These are phyloP conservation scores for Calyptommatus sinebrachiatus DNA, from an alignment of 2,113 vertebrate species.

Conservation along the genomic window DNA sequence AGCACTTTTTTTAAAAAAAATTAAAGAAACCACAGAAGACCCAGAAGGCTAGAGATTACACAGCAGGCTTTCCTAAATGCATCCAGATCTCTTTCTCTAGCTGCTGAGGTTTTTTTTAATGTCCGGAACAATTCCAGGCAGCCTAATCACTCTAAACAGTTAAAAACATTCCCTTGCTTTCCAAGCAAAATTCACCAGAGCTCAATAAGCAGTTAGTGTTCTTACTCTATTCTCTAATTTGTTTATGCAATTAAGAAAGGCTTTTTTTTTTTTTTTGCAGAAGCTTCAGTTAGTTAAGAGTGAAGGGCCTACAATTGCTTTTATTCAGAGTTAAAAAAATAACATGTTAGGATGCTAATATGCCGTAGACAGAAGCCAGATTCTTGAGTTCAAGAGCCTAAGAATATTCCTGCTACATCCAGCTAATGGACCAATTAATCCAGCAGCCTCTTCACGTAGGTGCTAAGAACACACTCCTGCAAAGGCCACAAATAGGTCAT, in stretches of 20 bases:
- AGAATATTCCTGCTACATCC: not conserved
- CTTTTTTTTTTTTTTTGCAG: conserved; percentile 1
- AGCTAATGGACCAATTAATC: not conserved
- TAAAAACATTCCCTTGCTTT: not conserved
- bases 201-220: not conserved
- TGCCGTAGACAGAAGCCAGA: no score
- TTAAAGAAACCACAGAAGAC: not conserved
- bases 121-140: not conserved
- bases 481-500: no score
- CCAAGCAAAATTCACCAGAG: conserved; percentile 4
- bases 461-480: not conserved
- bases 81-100: not conserved
- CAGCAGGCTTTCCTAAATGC: not conserved
- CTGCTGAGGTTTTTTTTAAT: not conserved
- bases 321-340: not conserved
- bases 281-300: not conserved
- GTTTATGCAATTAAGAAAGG: conserved; percentile 15
- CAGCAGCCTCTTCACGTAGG: not conserved
- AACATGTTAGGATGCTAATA: not conserved
- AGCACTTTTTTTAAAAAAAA: not conserved
- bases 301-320: not conserved
- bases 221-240: not conserved
- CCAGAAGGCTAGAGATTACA: not conserved
- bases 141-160: not conserved
- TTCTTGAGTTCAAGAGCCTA: not conserved